Evolutionary conservation across 1,140 invertebrate species (phyloP).

Genomic region (Eufriesea mexicana): DNA sequence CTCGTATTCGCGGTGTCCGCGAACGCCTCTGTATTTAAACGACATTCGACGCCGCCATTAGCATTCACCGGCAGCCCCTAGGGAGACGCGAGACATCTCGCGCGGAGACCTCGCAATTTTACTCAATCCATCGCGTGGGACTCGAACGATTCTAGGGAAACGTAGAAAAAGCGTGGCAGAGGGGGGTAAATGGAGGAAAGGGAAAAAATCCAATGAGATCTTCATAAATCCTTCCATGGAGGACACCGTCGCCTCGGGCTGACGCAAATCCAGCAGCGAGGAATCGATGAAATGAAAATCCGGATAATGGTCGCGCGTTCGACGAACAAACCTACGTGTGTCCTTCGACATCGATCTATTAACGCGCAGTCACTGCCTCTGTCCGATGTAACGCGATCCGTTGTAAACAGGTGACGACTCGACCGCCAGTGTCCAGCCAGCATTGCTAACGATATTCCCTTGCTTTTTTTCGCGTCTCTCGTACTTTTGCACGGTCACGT

Average conservation of each 20-base stretch:
- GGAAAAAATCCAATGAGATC: neutral
- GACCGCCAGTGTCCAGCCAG: neutral
- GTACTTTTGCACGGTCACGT: neutral
- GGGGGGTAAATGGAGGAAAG: neutral
- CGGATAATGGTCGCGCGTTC: constrained; percentile 31
- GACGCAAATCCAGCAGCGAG: constrained; percentile 1
- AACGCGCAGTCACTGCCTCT: constrained; percentile 26
- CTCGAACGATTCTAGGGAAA: constrained; percentile 5
- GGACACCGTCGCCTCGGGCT: neutral
- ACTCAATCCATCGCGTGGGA: constrained; percentile 7
- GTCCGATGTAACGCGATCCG: constrained; percentile 47
- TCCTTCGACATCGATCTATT: constrained; percentile 62
- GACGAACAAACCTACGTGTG: constrained; percentile 55
- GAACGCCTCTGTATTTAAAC: constrained; percentile 28
- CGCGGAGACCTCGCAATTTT: constrained; percentile 1
- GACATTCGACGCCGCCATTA: constrained; percentile 14
- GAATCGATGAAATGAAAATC: constrained; percentile 53
- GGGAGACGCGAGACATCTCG: neutral
- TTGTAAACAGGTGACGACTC: constrained; percentile 43
- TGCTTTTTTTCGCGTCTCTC: neutral
- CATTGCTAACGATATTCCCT: neutral
- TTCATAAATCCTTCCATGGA: constrained; percentile 22
- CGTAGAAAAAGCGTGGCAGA: too few relatives aligned
- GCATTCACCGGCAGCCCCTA: constrained; percentile 19
- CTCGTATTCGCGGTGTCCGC: neutral